Evolutionary conservation across 2,797 vertebrate species (phyloP).

Genomic region (Lophotriccus pileatus): DNA sequence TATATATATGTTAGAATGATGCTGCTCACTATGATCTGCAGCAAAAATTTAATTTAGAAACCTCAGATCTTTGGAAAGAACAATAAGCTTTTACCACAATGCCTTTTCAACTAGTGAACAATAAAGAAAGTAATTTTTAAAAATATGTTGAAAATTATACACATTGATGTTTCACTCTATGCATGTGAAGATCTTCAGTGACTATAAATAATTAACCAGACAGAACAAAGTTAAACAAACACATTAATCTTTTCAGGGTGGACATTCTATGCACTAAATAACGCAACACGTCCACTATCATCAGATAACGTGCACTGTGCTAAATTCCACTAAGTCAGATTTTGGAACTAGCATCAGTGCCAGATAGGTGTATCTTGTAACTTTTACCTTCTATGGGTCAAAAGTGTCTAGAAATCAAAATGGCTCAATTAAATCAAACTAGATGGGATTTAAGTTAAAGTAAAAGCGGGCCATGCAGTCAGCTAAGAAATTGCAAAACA

Average conservation of each 20-base stretch:
- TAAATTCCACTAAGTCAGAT: not conserved
- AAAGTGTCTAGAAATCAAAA: constrained; percentile 30
- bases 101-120: not conserved
- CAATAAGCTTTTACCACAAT: not conserved
- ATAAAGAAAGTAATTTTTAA: not conserved
- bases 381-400: not conserved
- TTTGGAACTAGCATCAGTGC: not conserved
- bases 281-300: not conserved
- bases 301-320: not conserved
- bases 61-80: not conserved
- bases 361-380: not conserved
- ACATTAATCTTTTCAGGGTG: constrained; percentile 6
- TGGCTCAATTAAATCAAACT: not conserved
- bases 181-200: not conserved
- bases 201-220: constrained; percentile 6
- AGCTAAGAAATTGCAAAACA: constrained; percentile 41
- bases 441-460: constrained; percentile 9
- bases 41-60: not conserved
- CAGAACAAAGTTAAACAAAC: constrained; percentile 36
- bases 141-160: constrained; percentile 1
- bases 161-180: not conserved
- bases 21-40: not conserved
- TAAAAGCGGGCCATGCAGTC: not conserved
- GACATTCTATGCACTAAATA: constrained; percentile 20
- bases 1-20: not conserved